Conservation (phyloP, 2,888 invertebrate species). For the Cancer borealis region DNA sequence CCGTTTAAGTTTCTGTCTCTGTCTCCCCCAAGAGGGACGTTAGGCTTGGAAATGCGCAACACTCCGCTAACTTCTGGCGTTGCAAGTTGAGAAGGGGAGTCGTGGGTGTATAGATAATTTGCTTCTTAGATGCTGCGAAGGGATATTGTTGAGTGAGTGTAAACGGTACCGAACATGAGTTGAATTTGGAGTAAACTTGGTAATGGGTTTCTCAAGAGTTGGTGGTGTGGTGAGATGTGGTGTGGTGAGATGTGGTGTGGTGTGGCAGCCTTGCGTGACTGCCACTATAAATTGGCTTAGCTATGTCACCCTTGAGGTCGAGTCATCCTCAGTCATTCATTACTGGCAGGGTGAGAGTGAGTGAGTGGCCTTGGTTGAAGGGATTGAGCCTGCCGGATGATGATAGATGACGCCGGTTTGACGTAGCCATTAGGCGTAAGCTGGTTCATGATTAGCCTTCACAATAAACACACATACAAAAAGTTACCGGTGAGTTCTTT, state of each 20-base stretch:
- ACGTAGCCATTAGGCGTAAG: no score
- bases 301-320: not conserved
- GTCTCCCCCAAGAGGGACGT: not conserved
- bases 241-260: no score
- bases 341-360: not conserved
- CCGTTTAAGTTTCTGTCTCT: not conserved
- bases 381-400: no score
- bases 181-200: conserved; percentile 7
- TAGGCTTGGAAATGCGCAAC: not conserved
- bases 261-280: no score
- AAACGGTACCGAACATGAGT: not conserved
- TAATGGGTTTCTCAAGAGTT: not conserved
- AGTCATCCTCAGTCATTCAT: not conserved
- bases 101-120: not conserved
- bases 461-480: no score
- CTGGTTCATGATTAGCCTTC: no score
- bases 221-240: no score
- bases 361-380: not conserved
- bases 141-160: not conserved
- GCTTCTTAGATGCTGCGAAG: not conserved
- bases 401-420: no score
- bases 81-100: not conserved
- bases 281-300: not conserved
- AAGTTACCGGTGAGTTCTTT: not conserved
- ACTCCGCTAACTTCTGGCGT: not conserved